Evolutionary conservation across 2,888 invertebrate genomes (phyloP).

Genomic region (Pheosia gnoma): DNA sequence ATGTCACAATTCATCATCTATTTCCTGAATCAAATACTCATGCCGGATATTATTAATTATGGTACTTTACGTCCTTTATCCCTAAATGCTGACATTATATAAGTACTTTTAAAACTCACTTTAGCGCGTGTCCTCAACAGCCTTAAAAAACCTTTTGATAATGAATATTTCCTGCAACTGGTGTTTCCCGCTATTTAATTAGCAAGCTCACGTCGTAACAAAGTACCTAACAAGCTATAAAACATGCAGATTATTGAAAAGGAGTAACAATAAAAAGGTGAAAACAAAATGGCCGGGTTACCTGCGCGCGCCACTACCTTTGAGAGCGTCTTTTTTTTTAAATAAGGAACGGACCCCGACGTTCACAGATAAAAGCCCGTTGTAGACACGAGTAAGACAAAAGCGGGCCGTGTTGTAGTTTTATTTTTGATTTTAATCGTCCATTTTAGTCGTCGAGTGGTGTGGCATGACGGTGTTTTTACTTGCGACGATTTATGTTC

Average conservation of each 20-base stretch:
- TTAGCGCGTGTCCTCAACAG: conserved; percentile 4
- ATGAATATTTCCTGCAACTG: conserved; percentile 65
- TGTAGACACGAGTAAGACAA: conserved; percentile 81
- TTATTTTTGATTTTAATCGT: conserved; percentile 75
- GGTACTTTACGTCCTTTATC: too few relatives aligned
- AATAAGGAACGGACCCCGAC: conserved; percentile 54
- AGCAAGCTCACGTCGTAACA: conserved; percentile 66
- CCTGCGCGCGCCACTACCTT: conserved; percentile 71
- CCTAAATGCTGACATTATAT: too few relatives aligned
- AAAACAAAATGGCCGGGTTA: conserved; percentile 72
- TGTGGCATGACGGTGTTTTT: conserved; percentile 60
- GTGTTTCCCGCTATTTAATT: conserved; percentile 67
- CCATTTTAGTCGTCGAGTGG: conserved; percentile 61
- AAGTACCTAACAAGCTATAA: conserved; percentile 76
- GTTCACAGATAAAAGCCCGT: conserved; percentile 71
- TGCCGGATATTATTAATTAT: too few relatives aligned
- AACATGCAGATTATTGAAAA: conserved; percentile 80
- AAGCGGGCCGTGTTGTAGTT: conserved; percentile 71
- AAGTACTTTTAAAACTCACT: background rate
- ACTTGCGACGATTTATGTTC: conserved; percentile 55
- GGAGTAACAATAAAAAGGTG: conserved; percentile 67
- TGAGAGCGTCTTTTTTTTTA: conserved; percentile 49
- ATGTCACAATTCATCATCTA: too few relatives aligned
- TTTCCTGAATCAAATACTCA: too few relatives aligned
- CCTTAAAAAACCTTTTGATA: conserved; percentile 33